Evolutionary conservation across 2,888 invertebrate species (phyloP), one percentile per base, ranked within the genome.

Genomic region (Gordius sp.): DNA sequence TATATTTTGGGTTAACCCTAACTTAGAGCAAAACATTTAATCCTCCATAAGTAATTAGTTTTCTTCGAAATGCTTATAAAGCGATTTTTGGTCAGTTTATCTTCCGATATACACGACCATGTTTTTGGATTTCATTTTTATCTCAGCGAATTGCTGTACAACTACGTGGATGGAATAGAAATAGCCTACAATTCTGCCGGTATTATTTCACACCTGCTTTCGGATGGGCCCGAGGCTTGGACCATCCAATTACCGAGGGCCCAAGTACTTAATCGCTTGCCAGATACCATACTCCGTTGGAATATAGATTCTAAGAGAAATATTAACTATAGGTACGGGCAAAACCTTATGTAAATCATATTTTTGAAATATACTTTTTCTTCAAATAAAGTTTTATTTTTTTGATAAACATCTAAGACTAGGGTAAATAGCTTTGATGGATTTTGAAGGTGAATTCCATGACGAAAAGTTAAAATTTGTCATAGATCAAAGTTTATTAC

Each of bases 141-240:
- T 57, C 64, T 58, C 61, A 80, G 82, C 60, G 77, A 80, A 59
- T 75, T 91, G 55, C 73, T 93, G 25, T 79, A 81, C 64, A 81
- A 82, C 1, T 75, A 76, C 41, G 81, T 82, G 65, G 89, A 91
- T 68, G 87, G 86, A 52, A 91, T 93, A 63, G 91, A 93, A 76
- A 87, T 82, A 58, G 68, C 63, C 58, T 68, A 67, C 59, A 68
- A 68, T 61, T 63, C 62, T 20, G 65, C 66, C 2, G 67, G 91
- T 2, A 87, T 93, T 24, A 74, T 93, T 58, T 83, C 87, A 1
- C 91, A 93, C 70, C 80, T 91, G 73, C 82, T 84, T 1, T 85
- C 85, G 0, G 91, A 91, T 69, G 89, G 89, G 0, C 75, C 77
- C 0, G 76, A 74, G 13, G 77, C 79, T 0, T 93, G 91, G 91